Evolutionary conservation across 2,113 vertebrate species (phyloP).

Genomic region (Enhydra lutris): DNA sequence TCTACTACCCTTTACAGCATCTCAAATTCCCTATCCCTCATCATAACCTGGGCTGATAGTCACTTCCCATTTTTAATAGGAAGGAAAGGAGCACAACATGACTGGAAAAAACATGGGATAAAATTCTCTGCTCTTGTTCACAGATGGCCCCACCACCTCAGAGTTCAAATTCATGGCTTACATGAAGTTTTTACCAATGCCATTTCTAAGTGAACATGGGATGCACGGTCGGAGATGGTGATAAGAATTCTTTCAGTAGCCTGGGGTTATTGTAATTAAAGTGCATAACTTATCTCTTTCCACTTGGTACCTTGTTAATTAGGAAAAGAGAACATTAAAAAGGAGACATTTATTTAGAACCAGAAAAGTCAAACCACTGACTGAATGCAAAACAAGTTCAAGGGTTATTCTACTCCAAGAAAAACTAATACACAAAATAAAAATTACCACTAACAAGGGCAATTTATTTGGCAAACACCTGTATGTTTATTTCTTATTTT

Average conservation of each 20-base stretch:
- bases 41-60: neutral
- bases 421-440: neutral
- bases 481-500: neutral
- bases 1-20: neutral
- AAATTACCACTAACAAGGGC: neutral
- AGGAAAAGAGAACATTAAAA: conserved; percentile 65
- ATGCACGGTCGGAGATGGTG: neutral
- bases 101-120: neutral
- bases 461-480: neutral
- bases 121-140: neutral
- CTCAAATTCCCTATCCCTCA: neutral
- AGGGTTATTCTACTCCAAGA: neutral
- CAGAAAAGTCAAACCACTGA: neutral
- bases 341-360: conserved; percentile 50
- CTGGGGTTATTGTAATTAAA: conserved; percentile 67
- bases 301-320: conserved; percentile 65
- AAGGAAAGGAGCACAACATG: neutral
- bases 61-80: neutral
- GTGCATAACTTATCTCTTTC: conserved; percentile 51
- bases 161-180: neutral
- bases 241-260: conserved; percentile 52
- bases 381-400: conserved; percentile 50
- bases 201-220: neutral
- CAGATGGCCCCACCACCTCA: neutral
- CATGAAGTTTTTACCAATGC: neutral